Conservation (phyloP, 1,140 invertebrate genomes). For the Lineus longissimus region DNA sequence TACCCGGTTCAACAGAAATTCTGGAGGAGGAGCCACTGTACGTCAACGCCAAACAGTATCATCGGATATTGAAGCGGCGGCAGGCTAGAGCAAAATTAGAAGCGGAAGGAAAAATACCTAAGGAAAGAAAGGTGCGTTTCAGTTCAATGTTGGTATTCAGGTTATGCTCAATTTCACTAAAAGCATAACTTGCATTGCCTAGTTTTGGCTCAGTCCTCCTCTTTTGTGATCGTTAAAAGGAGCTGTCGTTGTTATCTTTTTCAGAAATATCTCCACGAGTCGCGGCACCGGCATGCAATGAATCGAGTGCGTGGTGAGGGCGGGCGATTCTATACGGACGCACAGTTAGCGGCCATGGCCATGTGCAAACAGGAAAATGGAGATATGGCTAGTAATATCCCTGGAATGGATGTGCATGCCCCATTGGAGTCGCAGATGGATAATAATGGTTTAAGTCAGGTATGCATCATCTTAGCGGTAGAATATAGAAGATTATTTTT, state of each 20-base stretch:
- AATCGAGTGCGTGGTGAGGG: slow-evolving; percentile 94
- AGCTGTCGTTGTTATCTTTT: too few relatives aligned
- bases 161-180: too few relatives aligned
- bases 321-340: slow-evolving; percentile 68
- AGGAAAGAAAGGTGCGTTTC: slow-evolving; percentile 77
- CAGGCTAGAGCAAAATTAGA: slow-evolving; percentile 51
- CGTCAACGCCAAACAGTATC: slow-evolving; percentile 93
- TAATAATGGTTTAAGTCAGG: too few relatives aligned
- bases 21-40: slow-evolving; percentile 73
- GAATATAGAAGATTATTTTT: too few relatives aligned
- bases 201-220: too few relatives aligned
- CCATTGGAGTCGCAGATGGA: background rate
- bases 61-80: slow-evolving; percentile 52
- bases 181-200: too few relatives aligned
- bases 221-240: too few relatives aligned
- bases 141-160: background rate
- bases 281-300: slow-evolving; percentile 94
- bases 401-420: background rate
- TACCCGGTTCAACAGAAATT: slow-evolving; percentile 50
- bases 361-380: background rate
- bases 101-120: slow-evolving; percentile 81
- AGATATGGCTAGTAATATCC: background rate
- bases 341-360: slow-evolving; percentile 12
- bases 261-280: slow-evolving; percentile 99
- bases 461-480: too few relatives aligned